Base-by-base conservation (phyloP, 2,113 vertebrate genomes). In the Alethe castanea region DNA sequence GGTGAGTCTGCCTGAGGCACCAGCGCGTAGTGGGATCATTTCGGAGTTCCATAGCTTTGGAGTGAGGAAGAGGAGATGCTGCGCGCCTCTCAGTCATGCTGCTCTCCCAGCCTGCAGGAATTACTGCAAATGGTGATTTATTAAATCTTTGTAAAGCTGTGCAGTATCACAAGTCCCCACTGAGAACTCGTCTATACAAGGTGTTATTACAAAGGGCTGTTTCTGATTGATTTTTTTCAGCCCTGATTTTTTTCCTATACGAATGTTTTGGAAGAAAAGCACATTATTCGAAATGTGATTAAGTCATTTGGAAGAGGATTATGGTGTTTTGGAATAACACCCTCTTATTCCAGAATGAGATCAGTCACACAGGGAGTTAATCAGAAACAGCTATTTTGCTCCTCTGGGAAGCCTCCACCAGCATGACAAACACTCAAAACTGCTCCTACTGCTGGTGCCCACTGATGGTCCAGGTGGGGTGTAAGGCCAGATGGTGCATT, bases 311-410 rank as follows among this genome's bases (percentile, higher is more conserved):
- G 86, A 92, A 89, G 80, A 91, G 91, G 92, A 94, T 97, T 96
- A 94, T 19, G 89, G 83, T 79, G 81, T 80, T 97, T 88, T 78
- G 91, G 92, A 96, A 61, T 86, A 92, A 93, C 95, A 83, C 45
- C 71, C 36, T 94, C 91, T 96, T 94, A 95, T 91, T 94, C 72
- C 92, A 86, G 69, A 89, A 97, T 91, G 89, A 89, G 94, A 97
- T 96, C 95, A 81, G 91, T 96, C 94, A 94, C 92, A 95, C 28
- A 0, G 86, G 69, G 64, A 86, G 76, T 78, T 97, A 95, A 93
- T 93, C 11, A 0, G 67, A 81, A 86, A 29, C 86, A 78, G 95
- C 69, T 64, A 15, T 62, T 87, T 73, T 38, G 16, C 77, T 81
- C 47, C 79, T 82, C 79, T 64, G 80, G 71, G 85, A 47, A 93